These are phyloP conservation scores for Columba guinea DNA, from an alignment of 2,797 vertebrate genomes.

Conservation along the genomic window DNA sequence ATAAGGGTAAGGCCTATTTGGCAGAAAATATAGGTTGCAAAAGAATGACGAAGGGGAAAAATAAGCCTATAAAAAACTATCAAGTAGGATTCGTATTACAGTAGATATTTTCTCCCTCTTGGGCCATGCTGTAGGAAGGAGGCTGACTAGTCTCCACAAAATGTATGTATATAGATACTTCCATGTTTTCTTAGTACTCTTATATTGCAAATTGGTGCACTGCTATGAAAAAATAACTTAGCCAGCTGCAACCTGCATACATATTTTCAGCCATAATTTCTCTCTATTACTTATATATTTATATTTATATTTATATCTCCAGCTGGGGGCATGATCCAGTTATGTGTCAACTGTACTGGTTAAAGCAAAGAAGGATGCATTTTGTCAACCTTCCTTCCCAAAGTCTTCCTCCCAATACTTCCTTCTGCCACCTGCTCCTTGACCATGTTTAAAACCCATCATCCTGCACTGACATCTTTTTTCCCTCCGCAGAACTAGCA, in stretches of 20 bases:
- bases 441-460: neutral
- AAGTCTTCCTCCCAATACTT: neutral
- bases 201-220: neutral
- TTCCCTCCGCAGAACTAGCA: neutral
- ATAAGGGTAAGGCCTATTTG: neutral
- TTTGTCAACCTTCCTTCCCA: neutral
- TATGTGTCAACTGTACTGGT: neutral
- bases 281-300: neutral
- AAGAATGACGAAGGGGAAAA: neutral
- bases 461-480: neutral
- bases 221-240: neutral
- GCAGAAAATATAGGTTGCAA: neutral
- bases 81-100: neutral
- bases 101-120: neutral
- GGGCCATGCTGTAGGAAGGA: neutral
- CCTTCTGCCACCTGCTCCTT: neutral
- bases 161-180: neutral
- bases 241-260: neutral
- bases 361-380: neutral
- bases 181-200: neutral
- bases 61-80: neutral
- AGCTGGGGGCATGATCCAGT: neutral
- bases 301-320: neutral
- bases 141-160: neutral
- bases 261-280: neutral